These are phyloP conservation scores for Pheosia gnoma DNA, from an alignment of 2,888 invertebrate genomes.

Conservation along the genomic window DNA sequence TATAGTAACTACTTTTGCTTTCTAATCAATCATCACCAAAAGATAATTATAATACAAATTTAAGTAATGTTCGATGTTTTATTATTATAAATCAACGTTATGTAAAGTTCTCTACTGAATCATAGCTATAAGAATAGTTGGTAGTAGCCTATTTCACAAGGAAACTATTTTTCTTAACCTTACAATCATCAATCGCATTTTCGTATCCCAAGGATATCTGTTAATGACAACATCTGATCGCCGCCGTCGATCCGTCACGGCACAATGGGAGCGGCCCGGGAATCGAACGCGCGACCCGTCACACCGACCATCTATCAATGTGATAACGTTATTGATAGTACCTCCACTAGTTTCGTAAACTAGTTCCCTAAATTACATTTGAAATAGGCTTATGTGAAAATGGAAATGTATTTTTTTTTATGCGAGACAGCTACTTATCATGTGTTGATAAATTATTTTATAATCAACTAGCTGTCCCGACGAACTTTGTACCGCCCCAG, in stretches of 20 bases:
- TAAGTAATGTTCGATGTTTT: too few species aligned
- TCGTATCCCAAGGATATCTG: neutral
- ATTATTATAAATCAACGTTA: too few species aligned
- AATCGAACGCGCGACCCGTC: constrained; percentile 43
- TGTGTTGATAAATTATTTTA: too few species aligned
- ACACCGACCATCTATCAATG: constrained; percentile 38
- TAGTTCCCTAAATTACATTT: constrained; percentile 3
- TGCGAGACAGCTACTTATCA: too few species aligned
- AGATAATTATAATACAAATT: too few species aligned
- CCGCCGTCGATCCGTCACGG: constrained; percentile 58
- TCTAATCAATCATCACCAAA: too few species aligned
- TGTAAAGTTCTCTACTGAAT: too few species aligned
- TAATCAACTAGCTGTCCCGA: too few species aligned
- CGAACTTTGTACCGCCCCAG: too few species aligned
- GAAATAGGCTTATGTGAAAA: neutral
- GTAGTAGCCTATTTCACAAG: neutral
- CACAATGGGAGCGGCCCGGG: constrained; percentile 49
- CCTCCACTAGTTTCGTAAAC: constrained; percentile 15
- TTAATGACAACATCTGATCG: constrained; percentile 5
- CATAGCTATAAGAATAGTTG: neutral
- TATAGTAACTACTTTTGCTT: too few species aligned
- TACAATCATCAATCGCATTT: neutral
- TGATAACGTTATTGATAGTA: constrained; percentile 59
- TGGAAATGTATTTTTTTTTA: neutral
- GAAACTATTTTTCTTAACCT: neutral